A percentile compares a stretch with the other conserved stretches of the same genome.
Evolutionary conservation across 1,140 invertebrate species (phyloP).

Genomic region (Euura saliciscinereae): DNA sequence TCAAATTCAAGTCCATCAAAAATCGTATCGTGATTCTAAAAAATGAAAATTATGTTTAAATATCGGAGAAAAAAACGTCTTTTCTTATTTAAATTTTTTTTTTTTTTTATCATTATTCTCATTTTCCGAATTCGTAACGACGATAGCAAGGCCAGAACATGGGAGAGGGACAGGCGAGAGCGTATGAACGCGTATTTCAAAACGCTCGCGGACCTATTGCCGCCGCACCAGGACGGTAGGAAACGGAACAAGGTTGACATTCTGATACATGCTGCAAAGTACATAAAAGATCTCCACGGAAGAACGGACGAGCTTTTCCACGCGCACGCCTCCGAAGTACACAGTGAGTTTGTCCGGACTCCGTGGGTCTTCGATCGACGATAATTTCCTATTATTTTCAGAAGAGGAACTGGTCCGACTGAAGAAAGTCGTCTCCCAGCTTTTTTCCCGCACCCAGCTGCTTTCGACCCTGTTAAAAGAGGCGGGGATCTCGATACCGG

Average conservation of each 20-base stretch:
- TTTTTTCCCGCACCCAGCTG: conserved; percentile 53
- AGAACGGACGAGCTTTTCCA: conserved; percentile 53
- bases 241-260: conserved; percentile 60
- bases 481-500: conserved; percentile 56
- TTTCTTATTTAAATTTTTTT: conserved; percentile 11
- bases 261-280: conserved; percentile 56
- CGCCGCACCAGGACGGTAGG: conserved; percentile 58
- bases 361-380: neutral
- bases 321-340: conserved; percentile 48
- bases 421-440: conserved; percentile 52
- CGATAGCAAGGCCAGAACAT: conserved; percentile 59
- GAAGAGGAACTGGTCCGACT: conserved; percentile 55
- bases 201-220: conserved; percentile 56
- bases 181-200: conserved; percentile 61
- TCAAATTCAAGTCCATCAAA: conserved; percentile 16
- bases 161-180: conserved; percentile 61
- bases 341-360: conserved; percentile 41
- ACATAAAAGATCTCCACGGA: conserved; percentile 59
- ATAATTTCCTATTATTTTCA: conserved; percentile 18
- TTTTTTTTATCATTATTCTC: conserved; percentile 12
- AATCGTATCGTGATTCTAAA: neutral
- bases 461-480: conserved; percentile 51
- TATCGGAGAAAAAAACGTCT: neutral
- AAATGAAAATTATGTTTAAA: neutral
- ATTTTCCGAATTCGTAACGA: neutral